These are phyloP conservation scores for Anastrepha obliqua DNA, from an alignment of 1,140 invertebrate genomes.

Conservation along the genomic window DNA sequence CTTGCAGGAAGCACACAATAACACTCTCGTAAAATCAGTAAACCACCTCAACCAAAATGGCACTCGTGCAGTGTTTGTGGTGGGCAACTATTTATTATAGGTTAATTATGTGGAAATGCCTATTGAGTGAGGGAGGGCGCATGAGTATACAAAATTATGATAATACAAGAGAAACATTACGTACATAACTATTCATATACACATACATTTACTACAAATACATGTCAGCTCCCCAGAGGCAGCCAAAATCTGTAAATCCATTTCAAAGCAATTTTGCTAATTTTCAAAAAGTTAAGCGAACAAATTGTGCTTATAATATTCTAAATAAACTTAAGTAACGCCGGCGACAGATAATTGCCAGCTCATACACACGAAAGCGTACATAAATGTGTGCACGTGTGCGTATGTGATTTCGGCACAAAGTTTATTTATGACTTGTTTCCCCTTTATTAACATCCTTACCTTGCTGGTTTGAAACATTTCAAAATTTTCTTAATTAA, in stretches of 20 bases:
- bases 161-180: not conserved
- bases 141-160: not conserved
- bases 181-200: not conserved
- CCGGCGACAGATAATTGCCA: not conserved
- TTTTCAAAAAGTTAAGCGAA: conserved; percentile 19
- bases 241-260: not conserved
- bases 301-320: conserved; percentile 34
- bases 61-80: not conserved
- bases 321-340: not conserved
- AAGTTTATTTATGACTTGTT: conserved; percentile 40
- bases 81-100: conserved; percentile 7
- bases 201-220: not conserved
- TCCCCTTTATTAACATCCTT: not conserved
- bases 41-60: not conserved
- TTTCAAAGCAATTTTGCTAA: conserved; percentile 30
- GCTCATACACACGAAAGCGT: not conserved
- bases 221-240: not conserved
- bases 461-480: not conserved
- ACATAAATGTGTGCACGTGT: not conserved
- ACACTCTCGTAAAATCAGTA: not conserved
- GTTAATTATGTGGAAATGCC: conserved; percentile 21
- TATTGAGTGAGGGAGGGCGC: not conserved
- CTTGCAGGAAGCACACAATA: too few relatives aligned
- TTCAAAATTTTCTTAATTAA: conserved; percentile 35
- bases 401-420: not conserved